phyloP scores from a whole-genome alignment of 2,888 invertebrate species.

The Aethes cnicana region DNA sequence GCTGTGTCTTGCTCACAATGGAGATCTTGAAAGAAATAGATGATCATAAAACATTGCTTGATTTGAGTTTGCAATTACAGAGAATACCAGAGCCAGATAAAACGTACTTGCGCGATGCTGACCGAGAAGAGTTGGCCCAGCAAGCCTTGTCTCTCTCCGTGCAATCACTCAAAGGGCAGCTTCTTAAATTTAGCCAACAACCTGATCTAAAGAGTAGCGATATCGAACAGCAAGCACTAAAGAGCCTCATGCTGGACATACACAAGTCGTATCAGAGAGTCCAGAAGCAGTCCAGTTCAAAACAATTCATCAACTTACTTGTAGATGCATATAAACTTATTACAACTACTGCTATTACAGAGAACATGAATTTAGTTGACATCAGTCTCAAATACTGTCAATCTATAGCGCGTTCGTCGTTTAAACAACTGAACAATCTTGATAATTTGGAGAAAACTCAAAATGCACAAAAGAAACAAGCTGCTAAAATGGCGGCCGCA shows the following conservation, averaged over 20 bases:
- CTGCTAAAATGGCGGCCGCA: constrained; percentile 45
- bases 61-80: constrained; percentile 89
- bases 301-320: constrained; percentile 85
- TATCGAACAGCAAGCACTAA: constrained; percentile 72
- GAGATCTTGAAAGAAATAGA: constrained; percentile 90
- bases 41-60: constrained; percentile 90
- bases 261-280: constrained; percentile 87
- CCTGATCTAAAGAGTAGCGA: constrained; percentile 71
- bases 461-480: constrained; percentile 64
- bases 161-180: constrained; percentile 85
- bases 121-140: constrained; percentile 90
- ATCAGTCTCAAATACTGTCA: constrained; percentile 87
- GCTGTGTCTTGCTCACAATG: constrained; percentile 90
- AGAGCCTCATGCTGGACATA: constrained; percentile 80
- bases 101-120: constrained; percentile 92
- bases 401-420: constrained; percentile 77
- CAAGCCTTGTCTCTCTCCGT: constrained; percentile 89
- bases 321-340: constrained; percentile 87
- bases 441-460: constrained; percentile 64
- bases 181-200: constrained; percentile 79
- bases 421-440: constrained; percentile 79
- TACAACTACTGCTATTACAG: constrained; percentile 82
- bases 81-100: constrained; percentile 93
- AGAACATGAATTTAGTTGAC: constrained; percentile 85
- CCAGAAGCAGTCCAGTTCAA: constrained; percentile 83